Base-by-base conservation (phyloP, 2,797 vertebrate species). In the Hipposideros larvatus region DNA sequence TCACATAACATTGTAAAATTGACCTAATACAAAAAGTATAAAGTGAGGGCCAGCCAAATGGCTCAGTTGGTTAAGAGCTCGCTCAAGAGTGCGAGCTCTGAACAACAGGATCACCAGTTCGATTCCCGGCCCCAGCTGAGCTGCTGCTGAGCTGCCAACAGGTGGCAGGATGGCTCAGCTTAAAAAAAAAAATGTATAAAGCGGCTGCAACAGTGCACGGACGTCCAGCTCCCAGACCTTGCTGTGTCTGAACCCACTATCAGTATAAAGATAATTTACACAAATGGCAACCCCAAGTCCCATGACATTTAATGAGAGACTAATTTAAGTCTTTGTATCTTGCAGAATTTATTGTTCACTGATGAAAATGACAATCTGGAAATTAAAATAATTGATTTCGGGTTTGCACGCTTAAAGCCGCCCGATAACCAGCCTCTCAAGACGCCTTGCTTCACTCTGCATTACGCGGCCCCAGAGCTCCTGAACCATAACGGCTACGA, bases 341-440 rank as follows among this genome's bases (percentile, higher is more conserved):
- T 93, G 73, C 97, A 99, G 99, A 99, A 99, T 98, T 99, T 99
- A 97, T 98, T 99, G 97, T 99, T 99, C 98, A 99, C 99, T 43
- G 99, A 99, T 86, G 99, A 99, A 98, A 99, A 98, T 63, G 99
- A 99, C 98, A 99, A 99, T 98, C 99, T 99, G 1, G 99, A 99
- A 99, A 99, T 99, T 97, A 99, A 99, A 99, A 99, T 99, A 97
- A 99, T 99, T 98, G 99, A 99, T 98, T 99, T 99, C 96, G 99
- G 99, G 75, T 99, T 99, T 96, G 99, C 99, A n/a, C 99, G 99
- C 91, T 99, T 99, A 97, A 99, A 99, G 98, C 99, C 99, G 1
- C 99, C 99, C 9, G 99, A 99, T 98, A 99, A 99, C 98, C 99
- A 99, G 98, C 99, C 99, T 41, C 99, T 99, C 97, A 99, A 99